A percentile compares a stretch with the other conserved stretches of the same genome.
phyloP scores from a whole-genome alignment of 2,888 invertebrate genomes.

The Rhagium mordax region DNA sequence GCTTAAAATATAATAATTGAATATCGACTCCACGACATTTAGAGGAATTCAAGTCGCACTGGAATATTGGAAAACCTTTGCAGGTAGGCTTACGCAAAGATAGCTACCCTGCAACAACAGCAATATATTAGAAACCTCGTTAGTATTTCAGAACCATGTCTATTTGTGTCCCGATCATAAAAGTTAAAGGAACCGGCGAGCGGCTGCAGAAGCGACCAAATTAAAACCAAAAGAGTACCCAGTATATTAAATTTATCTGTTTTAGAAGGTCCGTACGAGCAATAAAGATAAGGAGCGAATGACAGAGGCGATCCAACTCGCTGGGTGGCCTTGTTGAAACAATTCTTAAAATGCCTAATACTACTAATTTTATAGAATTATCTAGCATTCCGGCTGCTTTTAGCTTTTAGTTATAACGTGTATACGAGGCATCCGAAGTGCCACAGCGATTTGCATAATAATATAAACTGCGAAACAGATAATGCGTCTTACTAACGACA shows the following conservation, averaged over 20 bases:
- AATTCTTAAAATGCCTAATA: constrained; percentile 61
- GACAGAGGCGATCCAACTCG: constrained; percentile 51
- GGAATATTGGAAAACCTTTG: background rate
- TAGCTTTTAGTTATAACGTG: constrained; percentile 44
- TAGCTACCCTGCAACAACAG: background rate
- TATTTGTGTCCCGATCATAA: constrained; percentile 47
- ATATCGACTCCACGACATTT: no score
- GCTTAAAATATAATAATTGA: no score
- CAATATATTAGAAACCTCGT: constrained; percentile 49
- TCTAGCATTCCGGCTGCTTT: constrained; percentile 57
- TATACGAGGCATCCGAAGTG: constrained; percentile 46
- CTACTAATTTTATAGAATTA: constrained; percentile 59
- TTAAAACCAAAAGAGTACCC: constrained; percentile 54
- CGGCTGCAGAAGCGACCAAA: constrained; percentile 47
- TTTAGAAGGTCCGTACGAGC: constrained; percentile 62
- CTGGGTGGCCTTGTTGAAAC: constrained; percentile 63
- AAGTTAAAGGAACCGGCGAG: constrained; percentile 49
- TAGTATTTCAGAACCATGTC: constrained; percentile 49
- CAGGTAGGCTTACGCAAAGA: constrained; percentile 20
- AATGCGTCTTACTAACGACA: constrained; percentile 21
- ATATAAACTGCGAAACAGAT: constrained; percentile 40
- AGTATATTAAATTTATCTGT: constrained; percentile 62
- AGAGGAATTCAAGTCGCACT: background rate
- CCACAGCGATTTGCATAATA: constrained; percentile 52
- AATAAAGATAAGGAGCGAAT: constrained; percentile 61